Conservation (phyloP, 2,113 vertebrate genomes). For the Phainopepla nitens region DNA sequence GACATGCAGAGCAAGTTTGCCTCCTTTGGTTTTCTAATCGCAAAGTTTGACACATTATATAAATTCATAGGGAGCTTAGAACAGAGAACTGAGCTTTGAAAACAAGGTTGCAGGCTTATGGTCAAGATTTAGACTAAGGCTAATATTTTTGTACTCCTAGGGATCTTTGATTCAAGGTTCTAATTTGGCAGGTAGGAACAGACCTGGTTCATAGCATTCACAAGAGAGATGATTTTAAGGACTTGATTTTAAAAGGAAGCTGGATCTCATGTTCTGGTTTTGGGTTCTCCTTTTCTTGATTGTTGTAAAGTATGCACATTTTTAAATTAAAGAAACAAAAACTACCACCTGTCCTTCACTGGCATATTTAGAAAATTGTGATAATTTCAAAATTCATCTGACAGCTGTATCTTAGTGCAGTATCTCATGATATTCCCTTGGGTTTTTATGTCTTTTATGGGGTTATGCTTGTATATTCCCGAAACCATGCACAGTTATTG, state of each 20-base stretch:
- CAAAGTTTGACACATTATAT: neutral
- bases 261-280: neutral
- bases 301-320: neutral
- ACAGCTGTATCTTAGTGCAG: neutral
- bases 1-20: neutral
- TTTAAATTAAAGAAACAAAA: neutral
- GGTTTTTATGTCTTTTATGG: accelerated
- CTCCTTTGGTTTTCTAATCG: neutral
- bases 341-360: neutral
- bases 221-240: neutral
- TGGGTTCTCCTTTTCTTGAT: neutral
- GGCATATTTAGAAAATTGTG: neutral
- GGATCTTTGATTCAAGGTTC: neutral
- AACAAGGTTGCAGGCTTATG: neutral
- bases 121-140: neutral
- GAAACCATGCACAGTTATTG: neutral
- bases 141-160: neutral
- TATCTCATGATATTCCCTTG: neutral
- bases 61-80: neutral
- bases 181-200: neutral
- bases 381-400: neutral
- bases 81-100: neutral
- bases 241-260: neutral
- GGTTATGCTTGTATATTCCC: neutral
- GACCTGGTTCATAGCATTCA: accelerated